Percentiles rank a stretch among this genome's conserved stretches.
Evolutionary conservation across 1,140 invertebrate genomes (phyloP).

Genomic region (Bombus picipes): DNA sequence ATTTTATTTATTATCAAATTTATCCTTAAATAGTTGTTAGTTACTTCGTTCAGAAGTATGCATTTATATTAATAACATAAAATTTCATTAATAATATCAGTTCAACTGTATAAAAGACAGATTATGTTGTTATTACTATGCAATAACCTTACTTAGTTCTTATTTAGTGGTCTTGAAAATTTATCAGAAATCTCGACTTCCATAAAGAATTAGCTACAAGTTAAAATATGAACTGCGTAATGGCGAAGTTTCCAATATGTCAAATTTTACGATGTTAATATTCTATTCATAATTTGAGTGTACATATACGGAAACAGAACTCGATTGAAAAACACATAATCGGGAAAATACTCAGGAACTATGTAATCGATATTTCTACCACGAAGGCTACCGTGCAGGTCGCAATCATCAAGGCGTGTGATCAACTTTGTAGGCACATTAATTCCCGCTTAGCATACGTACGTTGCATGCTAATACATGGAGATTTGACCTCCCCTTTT

Average conservation of each 20-base stretch:
- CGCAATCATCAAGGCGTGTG: constrained; percentile 34
- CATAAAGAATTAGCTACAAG: not conserved
- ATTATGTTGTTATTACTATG: too few relatives aligned
- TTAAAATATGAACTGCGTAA: not conserved
- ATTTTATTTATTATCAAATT: not conserved
- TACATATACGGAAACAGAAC: not conserved
- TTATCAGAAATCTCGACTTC: not conserved
- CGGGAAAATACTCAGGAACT: constrained; percentile 4
- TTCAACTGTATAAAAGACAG: not conserved
- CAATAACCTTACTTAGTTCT: too few relatives aligned
- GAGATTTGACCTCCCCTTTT: not conserved
- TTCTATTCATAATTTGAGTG: not conserved
- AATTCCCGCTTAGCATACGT: constrained; percentile 52
- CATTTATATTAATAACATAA: not conserved
- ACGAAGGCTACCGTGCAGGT: constrained; percentile 18
- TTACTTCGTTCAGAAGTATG: not conserved
- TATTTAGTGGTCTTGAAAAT: not conserved
- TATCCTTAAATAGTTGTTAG: too few relatives aligned
- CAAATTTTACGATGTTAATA: not conserved
- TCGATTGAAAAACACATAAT: not conserved
- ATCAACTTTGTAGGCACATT: constrained; percentile 40
- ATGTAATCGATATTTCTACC: not conserved
- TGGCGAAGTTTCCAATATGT: not conserved
- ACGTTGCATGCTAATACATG: constrained; percentile 56
- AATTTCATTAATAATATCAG: not conserved